Percentiles rank a stretch among this genome's conserved stretches.
These are phyloP conservation scores for Elephantulus edwardii DNA, from an alignment of 2,113 vertebrate genomes.

Conservation along the genomic window DNA sequence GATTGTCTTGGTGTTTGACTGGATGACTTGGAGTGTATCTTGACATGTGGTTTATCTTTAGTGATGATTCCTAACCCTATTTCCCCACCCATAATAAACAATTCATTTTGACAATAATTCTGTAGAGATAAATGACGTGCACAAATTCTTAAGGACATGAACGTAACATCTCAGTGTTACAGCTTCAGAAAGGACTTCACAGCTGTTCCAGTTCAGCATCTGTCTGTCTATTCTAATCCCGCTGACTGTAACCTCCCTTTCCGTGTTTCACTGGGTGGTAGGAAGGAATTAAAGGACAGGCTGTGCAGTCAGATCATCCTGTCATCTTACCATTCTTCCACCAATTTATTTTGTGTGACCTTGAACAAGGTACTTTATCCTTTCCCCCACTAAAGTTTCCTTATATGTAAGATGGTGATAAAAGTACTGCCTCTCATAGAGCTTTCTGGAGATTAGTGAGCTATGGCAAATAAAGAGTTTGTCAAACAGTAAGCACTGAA, in stretches of 20 bases:
- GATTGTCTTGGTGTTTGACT: not conserved
- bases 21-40: conserved; percentile 35
- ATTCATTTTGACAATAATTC: conserved; percentile 10
- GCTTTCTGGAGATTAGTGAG: conserved; percentile 21
- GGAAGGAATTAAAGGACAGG: not conserved
- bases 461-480: conserved; percentile 21
- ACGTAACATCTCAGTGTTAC: not conserved
- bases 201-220: not conserved
- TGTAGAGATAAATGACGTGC: conserved; percentile 17
- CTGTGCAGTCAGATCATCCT: not conserved
- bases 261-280: not conserved
- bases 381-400: not conserved
- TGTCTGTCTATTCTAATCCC: not conserved
- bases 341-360: not conserved
- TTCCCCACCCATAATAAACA: conserved; percentile 8
- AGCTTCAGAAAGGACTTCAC: not conserved
- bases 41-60: conserved; percentile 11
- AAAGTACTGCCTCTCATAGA: not conserved
- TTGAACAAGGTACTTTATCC: not conserved
- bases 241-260: not conserved
- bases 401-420: conserved; percentile 27
- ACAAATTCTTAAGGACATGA: not conserved
- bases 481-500: not conserved
- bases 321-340: not conserved
- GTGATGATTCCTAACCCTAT: not conserved